Evolutionary conservation across 2,113 vertebrate genomes (phyloP).

Genomic region (Bettongia penicillata): DNA sequence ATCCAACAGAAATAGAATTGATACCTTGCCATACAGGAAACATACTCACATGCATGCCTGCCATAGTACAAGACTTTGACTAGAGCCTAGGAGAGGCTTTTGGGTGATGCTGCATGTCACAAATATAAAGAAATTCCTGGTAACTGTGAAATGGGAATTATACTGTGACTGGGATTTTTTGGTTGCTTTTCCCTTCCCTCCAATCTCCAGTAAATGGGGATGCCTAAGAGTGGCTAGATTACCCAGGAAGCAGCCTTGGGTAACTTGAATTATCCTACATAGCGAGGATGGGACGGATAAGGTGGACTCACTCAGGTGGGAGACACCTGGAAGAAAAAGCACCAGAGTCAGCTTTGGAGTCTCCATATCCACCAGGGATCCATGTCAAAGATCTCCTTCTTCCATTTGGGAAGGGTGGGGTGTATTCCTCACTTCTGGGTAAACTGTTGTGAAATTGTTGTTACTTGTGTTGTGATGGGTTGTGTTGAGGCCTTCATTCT

Average conservation of each 20-base stretch:
- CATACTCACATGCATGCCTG: background rate
- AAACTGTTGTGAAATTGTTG: background rate
- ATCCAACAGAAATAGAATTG: background rate
- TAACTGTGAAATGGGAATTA: background rate
- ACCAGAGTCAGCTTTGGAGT: no score
- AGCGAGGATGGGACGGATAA: background rate
- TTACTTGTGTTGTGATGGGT: no score
- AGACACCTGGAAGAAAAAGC: background rate
- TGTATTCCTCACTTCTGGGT: background rate
- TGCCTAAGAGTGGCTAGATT: background rate
- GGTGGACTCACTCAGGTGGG: no score
- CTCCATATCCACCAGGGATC: no score
- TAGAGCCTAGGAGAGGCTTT: background rate
- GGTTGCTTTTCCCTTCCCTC: background rate
- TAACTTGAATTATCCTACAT: background rate
- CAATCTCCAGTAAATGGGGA: background rate
- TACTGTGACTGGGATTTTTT: background rate
- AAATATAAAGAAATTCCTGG: background rate
- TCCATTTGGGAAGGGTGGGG: background rate
- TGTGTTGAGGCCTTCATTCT: no score
- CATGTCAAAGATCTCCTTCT: background rate
- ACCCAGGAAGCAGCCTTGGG: background rate
- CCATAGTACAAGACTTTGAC: background rate
- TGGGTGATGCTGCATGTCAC: background rate
- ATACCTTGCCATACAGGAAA: background rate